Evolutionary conservation across 92 coral and sea anemone species (phyloP), one percentile per base, ranked within the genome.

Genomic region (Porites divaricata): DNA sequence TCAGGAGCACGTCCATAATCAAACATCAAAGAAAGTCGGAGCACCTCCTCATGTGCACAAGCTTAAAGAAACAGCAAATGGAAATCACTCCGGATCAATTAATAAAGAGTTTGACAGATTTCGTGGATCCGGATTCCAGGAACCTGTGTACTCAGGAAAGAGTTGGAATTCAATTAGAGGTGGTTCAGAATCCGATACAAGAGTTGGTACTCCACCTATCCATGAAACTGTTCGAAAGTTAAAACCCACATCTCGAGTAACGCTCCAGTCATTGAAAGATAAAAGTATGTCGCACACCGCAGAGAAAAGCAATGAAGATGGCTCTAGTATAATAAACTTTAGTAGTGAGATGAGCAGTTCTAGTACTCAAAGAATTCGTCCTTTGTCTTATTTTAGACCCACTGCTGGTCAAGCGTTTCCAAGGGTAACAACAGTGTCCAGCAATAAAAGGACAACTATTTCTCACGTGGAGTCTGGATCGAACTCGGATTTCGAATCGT

Each of bases 371-470:
- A 56, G 9, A 28, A 56, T 6, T 41, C 69, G 26, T 28, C 76
- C 85, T 11, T 56, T 35, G 56, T 14, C 12, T 9, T 15, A 56
- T 80, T 69, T 68, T 48, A 35, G 57, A 6, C 74, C 77, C 10
- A 56, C 85, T 10, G 70, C 56, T 23, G 52, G n/a, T 67, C 54
- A 51, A 25, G 41, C 51, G 19, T 69, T 56, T 69, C 22, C 68
- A 9, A 68, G 56, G 57, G 26, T 45, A 53, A 69, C 85, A 13
- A 26, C 52, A 8, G 49, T 69, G 14, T n/a, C 35, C 25, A 57
- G 20, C 54, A 53, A 68, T 28, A 80, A 28, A 57, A 80, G 85
- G 50, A 80, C 85, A 15, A 54, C 75, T 9, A 69, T 68, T 69
- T 75, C 85, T 25, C 10, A 7, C 48, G 35, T 13, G 26, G 45